Percentiles rank a stretch among this genome's conserved stretches.
phyloP scores from a whole-genome alignment of 2,797 vertebrate genomes.

The Aratinga solstitialis region DNA sequence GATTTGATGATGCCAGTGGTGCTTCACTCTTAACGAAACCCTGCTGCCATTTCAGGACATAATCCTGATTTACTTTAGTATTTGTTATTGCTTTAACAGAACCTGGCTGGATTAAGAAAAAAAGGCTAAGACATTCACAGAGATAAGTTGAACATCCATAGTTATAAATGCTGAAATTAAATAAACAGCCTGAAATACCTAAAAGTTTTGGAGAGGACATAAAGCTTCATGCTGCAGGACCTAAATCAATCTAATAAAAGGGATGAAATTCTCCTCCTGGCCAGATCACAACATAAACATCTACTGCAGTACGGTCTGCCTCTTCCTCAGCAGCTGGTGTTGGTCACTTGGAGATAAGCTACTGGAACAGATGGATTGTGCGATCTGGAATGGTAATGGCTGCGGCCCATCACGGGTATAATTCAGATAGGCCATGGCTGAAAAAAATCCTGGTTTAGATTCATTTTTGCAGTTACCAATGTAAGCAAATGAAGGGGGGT shows the following conservation, averaged over 20 bases:
- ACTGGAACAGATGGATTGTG: neutral
- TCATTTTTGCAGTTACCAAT: neutral
- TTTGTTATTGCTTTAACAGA: conserved; percentile 46
- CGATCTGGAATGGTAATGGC: neutral
- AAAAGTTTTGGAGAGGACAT: conserved; percentile 5
- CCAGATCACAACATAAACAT: conserved; percentile 24
- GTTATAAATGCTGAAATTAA: conserved; percentile 45
- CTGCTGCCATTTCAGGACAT: conserved; percentile 32
- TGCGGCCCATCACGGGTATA: neutral
- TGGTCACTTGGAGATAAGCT: conserved; percentile 50
- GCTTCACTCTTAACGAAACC: conserved; percentile 21
- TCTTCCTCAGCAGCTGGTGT: conserved; percentile 31
- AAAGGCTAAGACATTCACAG: neutral
- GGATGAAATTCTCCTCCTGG: conserved; percentile 3
- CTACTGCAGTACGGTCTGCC: neutral
- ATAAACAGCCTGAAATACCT: conserved; percentile 57
- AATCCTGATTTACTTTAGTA: conserved; percentile 48
- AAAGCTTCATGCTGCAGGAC: conserved; percentile 2
- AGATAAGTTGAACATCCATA: conserved; percentile 34
- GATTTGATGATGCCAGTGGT: conserved; percentile 28
- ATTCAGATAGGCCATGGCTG: neutral
- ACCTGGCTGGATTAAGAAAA: conserved; percentile 53
- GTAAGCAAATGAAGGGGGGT: accelerated
- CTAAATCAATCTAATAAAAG: conserved; percentile 37
- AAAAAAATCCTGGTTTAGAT: neutral